phyloP scores from a whole-genome alignment of 2,797 vertebrate species.

The Acestrorhynchus altus region DNA sequence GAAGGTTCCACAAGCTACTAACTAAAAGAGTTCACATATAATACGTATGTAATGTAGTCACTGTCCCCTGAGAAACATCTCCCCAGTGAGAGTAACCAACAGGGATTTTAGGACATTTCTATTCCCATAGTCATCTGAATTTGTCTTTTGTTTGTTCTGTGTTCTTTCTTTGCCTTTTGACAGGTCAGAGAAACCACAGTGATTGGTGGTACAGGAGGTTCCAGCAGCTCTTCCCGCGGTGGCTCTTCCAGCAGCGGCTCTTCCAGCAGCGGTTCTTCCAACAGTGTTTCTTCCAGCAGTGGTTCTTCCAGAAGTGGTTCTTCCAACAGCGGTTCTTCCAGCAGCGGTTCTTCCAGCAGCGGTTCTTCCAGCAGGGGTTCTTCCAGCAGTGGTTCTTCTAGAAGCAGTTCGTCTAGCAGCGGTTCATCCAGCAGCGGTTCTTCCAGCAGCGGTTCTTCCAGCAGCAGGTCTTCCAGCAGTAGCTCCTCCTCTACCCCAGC shows the following conservation, averaged over 20 bases:
- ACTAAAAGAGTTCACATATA: no score
- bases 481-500: not conserved
- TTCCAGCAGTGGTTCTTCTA: not conserved
- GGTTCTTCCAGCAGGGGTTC: conserved; percentile 30
- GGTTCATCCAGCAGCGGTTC: conserved; percentile 43
- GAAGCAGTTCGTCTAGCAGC: not conserved
- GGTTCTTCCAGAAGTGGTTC: conserved; percentile 47
- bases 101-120: no score
- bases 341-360: conserved; percentile 38
- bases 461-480: conserved; percentile 41
- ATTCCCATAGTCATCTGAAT: no score
- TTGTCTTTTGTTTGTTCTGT: not conserved
- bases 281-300: conserved; percentile 39
- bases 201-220: conserved; percentile 27
- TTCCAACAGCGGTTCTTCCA: conserved; percentile 48
- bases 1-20: no score
- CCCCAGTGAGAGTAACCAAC: no score
- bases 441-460: conserved; percentile 51
- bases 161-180: not conserved
- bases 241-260: conserved; percentile 47
- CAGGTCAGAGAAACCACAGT: conserved; percentile 32
- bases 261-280: conserved; percentile 52
- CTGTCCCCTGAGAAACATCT: no score
- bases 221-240: conserved; percentile 30
- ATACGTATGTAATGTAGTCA: no score